Evolutionary conservation across 64 coral and sea anemone species (phyloP).

Genomic region (Porites lutea): DNA sequence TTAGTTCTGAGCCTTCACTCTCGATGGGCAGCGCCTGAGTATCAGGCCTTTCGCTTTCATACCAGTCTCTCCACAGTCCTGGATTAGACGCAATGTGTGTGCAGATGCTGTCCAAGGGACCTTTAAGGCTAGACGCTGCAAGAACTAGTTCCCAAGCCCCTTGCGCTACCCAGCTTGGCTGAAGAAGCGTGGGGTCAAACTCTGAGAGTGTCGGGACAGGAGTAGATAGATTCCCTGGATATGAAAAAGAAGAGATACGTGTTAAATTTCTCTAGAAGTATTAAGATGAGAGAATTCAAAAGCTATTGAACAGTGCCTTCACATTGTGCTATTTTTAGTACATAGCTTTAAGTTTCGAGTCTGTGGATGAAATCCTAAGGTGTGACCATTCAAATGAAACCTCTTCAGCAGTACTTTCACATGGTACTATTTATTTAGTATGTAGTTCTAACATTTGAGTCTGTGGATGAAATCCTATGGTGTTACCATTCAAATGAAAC

Average conservation of each 20-base stretch:
- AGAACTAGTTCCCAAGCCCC: constrained; percentile 80
- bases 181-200: constrained; percentile 94
- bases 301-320: too few species aligned
- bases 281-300: too few species aligned
- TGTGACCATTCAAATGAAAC: too few species aligned
- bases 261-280: background rate
- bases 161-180: constrained; percentile 85
- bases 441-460: too few species aligned
- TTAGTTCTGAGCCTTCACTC: constrained; percentile 50
- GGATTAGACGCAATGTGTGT: constrained; percentile 86
- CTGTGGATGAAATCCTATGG: too few species aligned
- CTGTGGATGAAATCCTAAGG: too few species aligned
- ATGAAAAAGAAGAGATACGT: background rate
- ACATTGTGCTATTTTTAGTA: too few species aligned
- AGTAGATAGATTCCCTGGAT: constrained; percentile 55
- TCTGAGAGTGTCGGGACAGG: constrained; percentile 80
- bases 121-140: constrained; percentile 78
- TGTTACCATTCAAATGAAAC: too few species aligned
- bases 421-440: too few species aligned
- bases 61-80: constrained; percentile 88
- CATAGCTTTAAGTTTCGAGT: too few species aligned
- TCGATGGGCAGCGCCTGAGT: constrained; percentile 53
- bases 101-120: constrained; percentile 91
- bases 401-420: too few species aligned
- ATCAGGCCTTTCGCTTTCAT: constrained; percentile 70